Percentiles rank a stretch among this genome's conserved stretches.
Conservation (phyloP, 2,888 invertebrate species). For the Acheta domesticus region DNA sequence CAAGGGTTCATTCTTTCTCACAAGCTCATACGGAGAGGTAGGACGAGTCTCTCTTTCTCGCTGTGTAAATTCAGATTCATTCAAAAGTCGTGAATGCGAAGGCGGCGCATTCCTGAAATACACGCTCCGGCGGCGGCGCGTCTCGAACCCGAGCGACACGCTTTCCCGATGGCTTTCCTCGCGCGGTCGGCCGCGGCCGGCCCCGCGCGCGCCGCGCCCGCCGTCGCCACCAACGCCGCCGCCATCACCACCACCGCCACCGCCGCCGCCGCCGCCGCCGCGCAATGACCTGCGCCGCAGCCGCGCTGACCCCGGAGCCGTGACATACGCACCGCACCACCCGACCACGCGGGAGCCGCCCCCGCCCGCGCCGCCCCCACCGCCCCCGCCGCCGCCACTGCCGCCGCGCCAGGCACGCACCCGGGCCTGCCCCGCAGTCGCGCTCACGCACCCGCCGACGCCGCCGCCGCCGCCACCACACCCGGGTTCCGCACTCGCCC, state of each 20-base stretch:
- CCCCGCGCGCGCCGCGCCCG: neutral
- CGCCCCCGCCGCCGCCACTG: neutral
- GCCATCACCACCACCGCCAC: neutral
- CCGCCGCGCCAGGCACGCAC: conserved; percentile 23
- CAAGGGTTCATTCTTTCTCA: neutral
- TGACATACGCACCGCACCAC: neutral
- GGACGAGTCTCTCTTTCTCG: neutral
- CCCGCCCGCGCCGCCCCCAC: neutral
- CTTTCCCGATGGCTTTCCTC: neutral
- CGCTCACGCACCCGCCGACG: conserved; percentile 30
- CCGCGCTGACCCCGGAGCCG: neutral
- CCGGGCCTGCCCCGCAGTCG: conserved; percentile 32
- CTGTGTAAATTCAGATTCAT: neutral
- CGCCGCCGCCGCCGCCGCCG: neutral
- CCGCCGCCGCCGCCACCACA: conserved; percentile 36
- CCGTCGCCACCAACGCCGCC: neutral
- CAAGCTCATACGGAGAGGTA: neutral
- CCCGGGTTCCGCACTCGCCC: conserved; percentile 23
- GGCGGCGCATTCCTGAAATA: neutral
- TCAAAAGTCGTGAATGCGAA: conserved; percentile 1
- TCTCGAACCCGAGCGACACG: neutral
- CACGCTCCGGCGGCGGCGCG: neutral
- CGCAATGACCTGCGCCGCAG: neutral
- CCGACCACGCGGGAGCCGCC: neutral
- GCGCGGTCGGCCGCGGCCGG: conserved; percentile 2